Base-by-base conservation (phyloP, 1,140 invertebrate genomes). In the Linepithema humile region DNA sequence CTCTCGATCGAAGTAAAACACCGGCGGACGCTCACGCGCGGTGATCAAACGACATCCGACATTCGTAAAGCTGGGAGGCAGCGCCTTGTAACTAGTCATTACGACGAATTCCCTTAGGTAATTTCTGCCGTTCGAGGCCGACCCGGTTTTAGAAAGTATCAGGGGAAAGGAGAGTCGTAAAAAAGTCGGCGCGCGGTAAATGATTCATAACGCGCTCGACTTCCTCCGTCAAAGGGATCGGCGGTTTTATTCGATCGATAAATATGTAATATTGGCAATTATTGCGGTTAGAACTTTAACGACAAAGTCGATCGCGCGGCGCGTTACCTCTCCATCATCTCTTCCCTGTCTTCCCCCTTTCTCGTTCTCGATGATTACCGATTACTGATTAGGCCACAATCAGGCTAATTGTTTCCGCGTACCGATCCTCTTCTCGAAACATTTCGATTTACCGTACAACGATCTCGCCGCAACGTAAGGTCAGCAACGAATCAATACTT, bases 211-310 rank as follows among this genome's bases (percentile, higher is more conserved):
- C 60, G 75, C 75, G 75, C 60, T 69, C 60, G 64, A 80, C 60
- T 57, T 59, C 78, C 48, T 38, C 32, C 43, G 69, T 48, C 69
- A 83, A 74, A 75, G 82, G 50, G 40, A 32, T 48, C 82, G 60
- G 50, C 64, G 40, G n/a, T n/a, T 69, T 59, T 83, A 74, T 82
- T 60, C 83, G 65, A 84, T 84, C 83, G 57, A 84, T 82, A 82
- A 84, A 84, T 84, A n/a, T n/a, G n/a, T n/a, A 84, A 84, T 82
- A 67, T 70, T 69, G 74, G 74, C 75, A 70, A 84, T 80, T 62
- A 72, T 72, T 59, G 43, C 57, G 64, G 64, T 72, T 80, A 70
- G n/a, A 82, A 72, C 75, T 77, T 84, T 82, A 84, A 84, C 83
- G 75, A 82, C 65, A 72, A 69, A 69, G 53, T 50, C 73, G 60